Evolutionary conservation across 2,888 invertebrate genomes (phyloP).

Genomic region (Yponomeuta sedellus): DNA sequence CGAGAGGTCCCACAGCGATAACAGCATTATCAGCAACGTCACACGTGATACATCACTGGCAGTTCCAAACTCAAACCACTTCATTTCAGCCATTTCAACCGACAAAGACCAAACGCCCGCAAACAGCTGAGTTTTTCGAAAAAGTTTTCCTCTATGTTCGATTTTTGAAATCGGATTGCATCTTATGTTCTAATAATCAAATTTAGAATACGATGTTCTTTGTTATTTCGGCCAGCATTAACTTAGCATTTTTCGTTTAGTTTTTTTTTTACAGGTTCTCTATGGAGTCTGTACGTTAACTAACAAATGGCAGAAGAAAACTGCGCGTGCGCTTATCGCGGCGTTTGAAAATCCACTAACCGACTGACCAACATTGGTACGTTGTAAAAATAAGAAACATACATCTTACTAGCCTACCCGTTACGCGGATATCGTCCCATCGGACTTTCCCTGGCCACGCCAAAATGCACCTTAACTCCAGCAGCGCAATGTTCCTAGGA

Average conservation of each 20-base stretch:
- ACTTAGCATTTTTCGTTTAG: not conserved
- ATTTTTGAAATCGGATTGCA: conserved; percentile 29
- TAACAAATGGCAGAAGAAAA: not conserved
- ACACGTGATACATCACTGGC: conserved; percentile 61
- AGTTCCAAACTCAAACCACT: conserved; percentile 53
- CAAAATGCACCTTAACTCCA: conserved; percentile 24
- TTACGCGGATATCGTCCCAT: conserved; percentile 43
- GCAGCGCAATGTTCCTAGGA: conserved; percentile 22
- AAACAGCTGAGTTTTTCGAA: conserved; percentile 24
- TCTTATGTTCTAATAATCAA: conserved; percentile 32
- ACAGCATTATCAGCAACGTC: conserved; percentile 52
- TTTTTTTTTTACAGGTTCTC: conserved; percentile 18
- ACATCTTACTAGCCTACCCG: conserved; percentile 52
- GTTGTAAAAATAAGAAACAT: conserved; percentile 71
- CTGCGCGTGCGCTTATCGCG: conserved; percentile 42
- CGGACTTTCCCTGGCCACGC: conserved; percentile 30
- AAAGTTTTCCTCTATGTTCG: conserved; percentile 26
- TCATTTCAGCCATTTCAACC: conserved; percentile 64
- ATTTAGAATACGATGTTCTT: conserved; percentile 5
- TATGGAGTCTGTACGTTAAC: conserved; percentile 5
- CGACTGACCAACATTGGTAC: conserved; percentile 71
- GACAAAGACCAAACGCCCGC: conserved; percentile 40
- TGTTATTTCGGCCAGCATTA: conserved; percentile 12
- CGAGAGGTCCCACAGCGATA: conserved; percentile 55
- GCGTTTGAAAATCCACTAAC: conserved; percentile 64